Evolutionary conservation across 1,140 invertebrate species (phyloP).

Genomic region (Aradophagus sp.): DNA sequence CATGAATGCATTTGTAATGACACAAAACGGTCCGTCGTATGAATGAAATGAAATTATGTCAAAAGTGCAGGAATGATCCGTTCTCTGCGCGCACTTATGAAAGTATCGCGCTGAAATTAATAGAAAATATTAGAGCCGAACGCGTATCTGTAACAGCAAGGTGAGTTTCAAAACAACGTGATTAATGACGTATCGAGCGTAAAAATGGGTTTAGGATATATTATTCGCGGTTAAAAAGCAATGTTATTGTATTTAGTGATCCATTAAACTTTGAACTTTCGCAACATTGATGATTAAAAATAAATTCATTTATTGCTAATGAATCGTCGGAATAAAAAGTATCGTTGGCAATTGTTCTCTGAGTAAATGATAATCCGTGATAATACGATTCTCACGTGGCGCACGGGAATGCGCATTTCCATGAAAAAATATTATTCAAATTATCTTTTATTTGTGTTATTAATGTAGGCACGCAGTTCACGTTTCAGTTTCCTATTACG

Average conservation of each 20-base stretch:
- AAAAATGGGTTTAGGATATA: too few species aligned
- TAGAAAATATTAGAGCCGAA: constrained; percentile 6
- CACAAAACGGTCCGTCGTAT: constrained; percentile 1
- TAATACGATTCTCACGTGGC: too few species aligned
- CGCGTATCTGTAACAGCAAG: background rate
- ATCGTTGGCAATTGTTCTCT: too few species aligned
- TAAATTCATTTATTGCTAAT: too few species aligned
- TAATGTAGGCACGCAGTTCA: constrained; percentile 15
- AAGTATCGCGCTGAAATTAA: constrained; percentile 29
- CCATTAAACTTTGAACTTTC: too few species aligned
- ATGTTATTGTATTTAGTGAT: too few species aligned
- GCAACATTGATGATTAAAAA: too few species aligned
- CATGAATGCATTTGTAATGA: background rate
- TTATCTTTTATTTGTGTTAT: constrained; percentile 34
- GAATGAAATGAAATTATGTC: constrained; percentile 36
- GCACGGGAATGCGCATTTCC: too few species aligned
- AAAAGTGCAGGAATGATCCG: constrained; percentile 28
- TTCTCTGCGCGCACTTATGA: constrained; percentile 13
- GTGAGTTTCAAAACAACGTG: constrained; percentile 27
- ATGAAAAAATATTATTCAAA: constrained; percentile 39
- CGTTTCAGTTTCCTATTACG: constrained; percentile 49
- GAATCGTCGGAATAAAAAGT: too few species aligned
- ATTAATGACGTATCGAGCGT: too few species aligned
- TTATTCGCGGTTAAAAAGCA: too few species aligned
- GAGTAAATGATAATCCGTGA: too few species aligned